Base-by-base conservation (phyloP, 2,113 vertebrate genomes). In the Rhizomys pruinosus region DNA sequence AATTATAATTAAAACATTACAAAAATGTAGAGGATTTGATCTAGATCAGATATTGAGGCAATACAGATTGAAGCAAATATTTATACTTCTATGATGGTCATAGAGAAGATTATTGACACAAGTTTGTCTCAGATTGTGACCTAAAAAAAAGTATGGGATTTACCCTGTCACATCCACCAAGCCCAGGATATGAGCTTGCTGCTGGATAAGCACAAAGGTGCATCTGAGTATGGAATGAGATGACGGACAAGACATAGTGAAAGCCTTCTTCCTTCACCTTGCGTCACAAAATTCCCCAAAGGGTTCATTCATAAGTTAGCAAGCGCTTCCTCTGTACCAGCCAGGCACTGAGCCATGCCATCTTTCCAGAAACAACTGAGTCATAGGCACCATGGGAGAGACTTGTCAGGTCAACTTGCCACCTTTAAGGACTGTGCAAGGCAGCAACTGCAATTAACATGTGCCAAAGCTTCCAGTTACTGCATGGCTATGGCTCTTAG, bases 291-390 rank as follows among this genome's bases (percentile, higher is more conserved):
- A 47, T n/a, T n/a, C 85, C 15, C 69, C 68, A 82, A 84, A 89
- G 8, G 15, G 16, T 81, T 93, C 63, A 92, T 95, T 90, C 64
- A 42, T 61, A 94, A 92, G 34, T 79, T 87, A 42, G 52, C 3
- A 7, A 94, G 68, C 17, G 37, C n/a, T 25, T 55, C 52, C 22
- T 90, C 4, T 71, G 59, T 82, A 37, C n/a, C 81, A 92, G 57
- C 15, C 34, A 8, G 39, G 52, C 15, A 1, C 19, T 55, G 85
- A 59, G 74, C 73, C 39, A 32, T 88, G 34, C 17, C 39, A 79
- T 88, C 63, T 84, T 88, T 90, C 52, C 11, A 82, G 74, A 16
- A 91, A 79, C 8, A 78, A 42, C 63, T 76, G 64, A 92, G 82
- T 94, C 84, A 86, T 4, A 39, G 25, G 42, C 27, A 55, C 52